Base-by-base conservation (phyloP, 2,888 invertebrate species). In the Nomada lathburiana region DNA sequence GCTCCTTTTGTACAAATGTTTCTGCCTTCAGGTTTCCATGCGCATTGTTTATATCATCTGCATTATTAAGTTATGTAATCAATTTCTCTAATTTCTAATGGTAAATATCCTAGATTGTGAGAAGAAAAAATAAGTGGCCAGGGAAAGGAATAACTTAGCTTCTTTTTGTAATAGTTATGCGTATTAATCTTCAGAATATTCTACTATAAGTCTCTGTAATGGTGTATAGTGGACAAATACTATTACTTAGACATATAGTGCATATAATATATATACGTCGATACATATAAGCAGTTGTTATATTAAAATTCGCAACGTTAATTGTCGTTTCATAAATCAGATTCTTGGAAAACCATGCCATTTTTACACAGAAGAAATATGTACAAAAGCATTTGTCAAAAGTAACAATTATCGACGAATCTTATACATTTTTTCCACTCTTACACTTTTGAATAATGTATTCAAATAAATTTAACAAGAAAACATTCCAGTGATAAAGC, bases 1-100 rank as follows among this genome's bases (percentile, higher is more conserved):
- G 86, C 89, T 90, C 87, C 90, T 92, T 92, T 91, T 92, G 92
- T 92, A 92, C 86, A 91, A 92, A 92, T 76, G 68, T 89, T 81
- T 88, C 80, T 90, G 85, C 82, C 76, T 78, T 77, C 79, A 85
- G 87, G 84, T 89, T 79, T 88, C 76, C 82, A 75, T 75, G 67
- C 62, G 72, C 81, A 52, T 82, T 84, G 82, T 88, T 82, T 74
- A 82, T 86, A 85, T 86, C 76, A 71, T 77, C 75, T 71, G 60
- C 74, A 76, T 82, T 62, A 69, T 76, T 82, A 84, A 84, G 64
- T 83, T 72, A 76, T 74, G 18, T 60, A 72, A 44, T 23, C 42
- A 57, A 26, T 57, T 60, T 71, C 53, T 71, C 16, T 59, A 72
- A 36, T 73, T 26, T 59, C 20, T 62, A 65, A 65, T 74, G n/a